Conservation (phyloP, 1,140 invertebrate genomes). For the Brachionus sp. region DNA sequence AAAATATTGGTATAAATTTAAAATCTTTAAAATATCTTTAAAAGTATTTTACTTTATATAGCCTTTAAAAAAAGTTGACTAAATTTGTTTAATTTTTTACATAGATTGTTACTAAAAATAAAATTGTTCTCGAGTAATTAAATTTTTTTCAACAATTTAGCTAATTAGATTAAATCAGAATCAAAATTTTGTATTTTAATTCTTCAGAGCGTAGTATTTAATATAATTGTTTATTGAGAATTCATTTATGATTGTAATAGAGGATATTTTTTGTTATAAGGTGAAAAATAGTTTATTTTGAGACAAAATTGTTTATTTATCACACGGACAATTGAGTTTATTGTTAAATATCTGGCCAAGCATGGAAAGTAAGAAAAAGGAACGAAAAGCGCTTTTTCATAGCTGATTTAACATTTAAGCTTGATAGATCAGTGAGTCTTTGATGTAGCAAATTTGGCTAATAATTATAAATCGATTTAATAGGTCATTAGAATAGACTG, state of each 20-base stretch:
- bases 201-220: background rate
- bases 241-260: background rate
- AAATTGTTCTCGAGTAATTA: background rate
- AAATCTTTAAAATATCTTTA: too few relatives aligned
- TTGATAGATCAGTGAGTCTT: background rate
- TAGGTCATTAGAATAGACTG: slow-evolving; percentile 14
- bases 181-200: background rate
- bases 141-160: background rate
- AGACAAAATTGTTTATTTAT: slow-evolving; percentile 27
- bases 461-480: slow-evolving; percentile 6
- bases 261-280: background rate
- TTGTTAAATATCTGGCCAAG: background rate
- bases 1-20: too few relatives aligned
- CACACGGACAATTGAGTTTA: background rate
- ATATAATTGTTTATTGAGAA: background rate
- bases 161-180: background rate
- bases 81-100: too few relatives aligned
- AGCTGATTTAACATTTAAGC: slow-evolving; percentile 26
- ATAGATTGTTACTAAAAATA: background rate
- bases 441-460: slow-evolving; percentile 3
- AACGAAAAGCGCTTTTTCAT: slow-evolving; percentile 22
- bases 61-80: too few relatives aligned
- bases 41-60: too few relatives aligned
- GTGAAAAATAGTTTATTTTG: background rate
- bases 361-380: background rate